Conservation (phyloP, 2,113 vertebrate species). For the Shinisaurus crocodilurus region DNA sequence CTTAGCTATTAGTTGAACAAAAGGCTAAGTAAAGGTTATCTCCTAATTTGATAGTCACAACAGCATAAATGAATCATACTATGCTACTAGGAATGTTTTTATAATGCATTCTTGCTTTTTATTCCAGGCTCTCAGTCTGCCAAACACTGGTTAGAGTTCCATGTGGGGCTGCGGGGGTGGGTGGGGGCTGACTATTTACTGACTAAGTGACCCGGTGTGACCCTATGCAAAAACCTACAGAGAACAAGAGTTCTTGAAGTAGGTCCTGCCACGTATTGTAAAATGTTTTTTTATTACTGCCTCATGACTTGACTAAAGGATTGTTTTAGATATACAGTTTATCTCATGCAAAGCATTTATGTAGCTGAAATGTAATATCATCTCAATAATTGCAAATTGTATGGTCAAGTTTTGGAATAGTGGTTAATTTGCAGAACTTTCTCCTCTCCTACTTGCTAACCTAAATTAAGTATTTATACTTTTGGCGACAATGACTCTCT, state of each 20-base stretch:
- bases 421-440: conserved; percentile 46
- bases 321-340: conserved; percentile 63
- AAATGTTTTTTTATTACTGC: conserved; percentile 59
- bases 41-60: background rate
- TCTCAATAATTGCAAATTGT: conserved; percentile 48
- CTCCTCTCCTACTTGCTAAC: conserved; percentile 59
- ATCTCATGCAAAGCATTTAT: conserved; percentile 57
- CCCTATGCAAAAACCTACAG: conserved; percentile 35
- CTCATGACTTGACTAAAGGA: conserved; percentile 49
- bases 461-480: conserved; percentile 62
- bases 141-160: background rate
- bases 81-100: background rate
- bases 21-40: background rate
- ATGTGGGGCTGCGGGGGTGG: background rate
- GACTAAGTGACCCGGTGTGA: conserved; percentile 13
- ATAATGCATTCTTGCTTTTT: background rate
- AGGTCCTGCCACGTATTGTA: conserved; percentile 39
- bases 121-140: background rate
- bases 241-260: conserved; percentile 21
- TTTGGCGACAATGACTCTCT: conserved; percentile 44
- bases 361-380: conserved; percentile 53
- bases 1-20: background rate
- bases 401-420: conserved; percentile 52
- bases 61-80: background rate
- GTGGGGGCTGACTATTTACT: background rate